phyloP scores from a whole-genome alignment of 2,797 vertebrate species.

The Galagoides demidoff region DNA sequence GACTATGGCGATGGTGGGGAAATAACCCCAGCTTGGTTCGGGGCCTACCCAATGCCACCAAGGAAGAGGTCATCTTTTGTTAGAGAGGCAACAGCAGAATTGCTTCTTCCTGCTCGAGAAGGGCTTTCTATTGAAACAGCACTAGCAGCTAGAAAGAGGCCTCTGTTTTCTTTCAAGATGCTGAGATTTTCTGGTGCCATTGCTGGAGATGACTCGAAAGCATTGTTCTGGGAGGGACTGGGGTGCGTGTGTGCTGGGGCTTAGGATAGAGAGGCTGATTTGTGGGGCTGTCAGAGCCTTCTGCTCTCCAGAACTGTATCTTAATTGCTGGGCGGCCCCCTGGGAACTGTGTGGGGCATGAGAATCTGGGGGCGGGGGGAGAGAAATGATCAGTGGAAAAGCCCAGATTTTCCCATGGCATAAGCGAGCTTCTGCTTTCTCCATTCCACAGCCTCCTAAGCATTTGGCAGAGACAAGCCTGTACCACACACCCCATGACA shows the following conservation, averaged over 20 bases:
- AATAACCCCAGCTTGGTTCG: slow-evolving; percentile 73
- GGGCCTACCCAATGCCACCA: not conserved
- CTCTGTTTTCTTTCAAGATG: not conserved
- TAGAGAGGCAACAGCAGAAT: not conserved
- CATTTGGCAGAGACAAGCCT: slow-evolving; percentile 51
- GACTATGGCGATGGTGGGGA: slow-evolving; percentile 70
- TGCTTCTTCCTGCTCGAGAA: not conserved
- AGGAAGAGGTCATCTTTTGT: slow-evolving; percentile 71
- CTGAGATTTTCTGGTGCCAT: slow-evolving; percentile 51
- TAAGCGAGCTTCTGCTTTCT: not conserved
- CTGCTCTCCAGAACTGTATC: slow-evolving; percentile 61
- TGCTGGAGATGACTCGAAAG: slow-evolving; percentile 43
- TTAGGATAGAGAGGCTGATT: slow-evolving; percentile 38
- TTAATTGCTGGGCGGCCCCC: slow-evolving; percentile 22
- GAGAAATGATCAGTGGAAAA: not conserved
- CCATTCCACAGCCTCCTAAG: slow-evolving; percentile 39
- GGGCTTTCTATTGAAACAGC: slow-evolving; percentile 16
- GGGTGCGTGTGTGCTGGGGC: not conserved
- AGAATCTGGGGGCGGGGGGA: not conserved
- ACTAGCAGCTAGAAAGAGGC: slow-evolving; percentile 3
- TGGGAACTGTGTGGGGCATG: slow-evolving; percentile 26
- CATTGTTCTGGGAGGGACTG: slow-evolving; percentile 32
- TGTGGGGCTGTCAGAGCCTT: slow-evolving; percentile 60
- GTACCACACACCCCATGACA: not conserved
- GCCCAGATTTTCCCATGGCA: slow-evolving; percentile 28